phyloP scores from a whole-genome alignment of 2,113 vertebrate species.

The Actenoides lindsayi region DNA sequence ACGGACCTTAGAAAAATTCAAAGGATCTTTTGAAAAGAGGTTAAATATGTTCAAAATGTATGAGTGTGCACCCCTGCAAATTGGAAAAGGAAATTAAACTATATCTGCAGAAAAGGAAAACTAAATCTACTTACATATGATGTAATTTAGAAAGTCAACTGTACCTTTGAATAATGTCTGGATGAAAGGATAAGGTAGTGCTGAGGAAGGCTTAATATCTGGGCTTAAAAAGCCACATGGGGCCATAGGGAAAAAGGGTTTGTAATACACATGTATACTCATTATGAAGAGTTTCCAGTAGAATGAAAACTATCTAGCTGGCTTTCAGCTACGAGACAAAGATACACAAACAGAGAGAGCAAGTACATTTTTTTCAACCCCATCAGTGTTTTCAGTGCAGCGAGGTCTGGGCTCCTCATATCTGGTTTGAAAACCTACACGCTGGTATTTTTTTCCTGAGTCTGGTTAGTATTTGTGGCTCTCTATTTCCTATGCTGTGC shows the following conservation, averaged over 20 bases:
- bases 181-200: slow-evolving; percentile 16
- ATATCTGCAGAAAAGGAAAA: slow-evolving; percentile 43
- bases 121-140: slow-evolving; percentile 48
- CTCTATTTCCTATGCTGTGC: not conserved
- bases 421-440: not conserved
- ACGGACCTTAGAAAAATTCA: slow-evolving; percentile 32
- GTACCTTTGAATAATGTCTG: slow-evolving; percentile 44
- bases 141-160: slow-evolving; percentile 57
- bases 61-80: slow-evolving; percentile 46
- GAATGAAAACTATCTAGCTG: not conserved
- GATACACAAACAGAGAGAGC: not conserved
- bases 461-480: not conserved
- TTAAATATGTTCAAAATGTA: slow-evolving; percentile 55
- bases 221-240: slow-evolving; percentile 20
- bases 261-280: not conserved
- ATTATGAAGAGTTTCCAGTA: slow-evolving; percentile 7
- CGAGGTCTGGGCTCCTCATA: not conserved
- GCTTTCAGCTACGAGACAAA: not conserved
- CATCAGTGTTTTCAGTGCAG: not conserved
- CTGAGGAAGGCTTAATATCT: slow-evolving; percentile 51
- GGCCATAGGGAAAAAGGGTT: not conserved
- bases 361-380: not conserved
- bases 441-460: not conserved
- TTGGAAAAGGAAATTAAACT: slow-evolving; percentile 62
- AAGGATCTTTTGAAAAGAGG: slow-evolving; percentile 44